These are phyloP conservation scores for Jaculus jaculus DNA, from an alignment of 2,113 vertebrate species.

Conservation along the genomic window DNA sequence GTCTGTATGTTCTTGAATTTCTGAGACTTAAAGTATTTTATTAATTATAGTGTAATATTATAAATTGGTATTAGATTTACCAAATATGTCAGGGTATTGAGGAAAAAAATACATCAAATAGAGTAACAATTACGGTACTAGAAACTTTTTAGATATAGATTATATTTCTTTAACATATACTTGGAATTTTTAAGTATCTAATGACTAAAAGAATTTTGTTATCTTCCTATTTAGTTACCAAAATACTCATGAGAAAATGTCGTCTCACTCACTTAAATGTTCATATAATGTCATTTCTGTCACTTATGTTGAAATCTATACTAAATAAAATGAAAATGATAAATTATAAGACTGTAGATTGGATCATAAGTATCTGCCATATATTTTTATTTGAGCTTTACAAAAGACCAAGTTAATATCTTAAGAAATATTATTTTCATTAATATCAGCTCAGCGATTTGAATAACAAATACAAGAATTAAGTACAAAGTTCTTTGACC, in stretches of 20 bases:
- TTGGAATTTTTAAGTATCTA: conserved; percentile 50
- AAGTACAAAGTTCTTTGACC: conserved; percentile 29
- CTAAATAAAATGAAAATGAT: conserved; percentile 66
- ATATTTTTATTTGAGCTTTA: conserved; percentile 76
- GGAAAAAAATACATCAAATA: conserved; percentile 31
- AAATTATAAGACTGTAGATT: conserved; percentile 62
- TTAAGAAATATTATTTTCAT: conserved; percentile 65
- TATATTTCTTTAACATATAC: background rate
- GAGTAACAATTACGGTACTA: conserved; percentile 13
- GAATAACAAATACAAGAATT: conserved; percentile 48
- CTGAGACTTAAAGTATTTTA: conserved; percentile 42
- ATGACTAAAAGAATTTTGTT: conserved; percentile 32
- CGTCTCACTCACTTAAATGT: conserved; percentile 44
- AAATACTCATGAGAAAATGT: conserved; percentile 42
- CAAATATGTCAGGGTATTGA: conserved; percentile 17
- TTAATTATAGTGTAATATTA: conserved; percentile 3
- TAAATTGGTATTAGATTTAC: background rate
- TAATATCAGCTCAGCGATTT: conserved; percentile 60
- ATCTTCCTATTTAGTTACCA: conserved; percentile 1
- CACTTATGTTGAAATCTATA: conserved; percentile 65
- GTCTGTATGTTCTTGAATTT: background rate
- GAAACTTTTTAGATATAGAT: conserved; percentile 34
- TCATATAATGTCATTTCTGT: conserved; percentile 38
- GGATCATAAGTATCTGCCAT: conserved; percentile 60
- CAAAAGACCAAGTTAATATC: conserved; percentile 63